A percentile compares a stretch with the other conserved stretches of the same genome.
phyloP scores from a whole-genome alignment of 2,113 vertebrate genomes.

The Delphinapterus leucas region DNA sequence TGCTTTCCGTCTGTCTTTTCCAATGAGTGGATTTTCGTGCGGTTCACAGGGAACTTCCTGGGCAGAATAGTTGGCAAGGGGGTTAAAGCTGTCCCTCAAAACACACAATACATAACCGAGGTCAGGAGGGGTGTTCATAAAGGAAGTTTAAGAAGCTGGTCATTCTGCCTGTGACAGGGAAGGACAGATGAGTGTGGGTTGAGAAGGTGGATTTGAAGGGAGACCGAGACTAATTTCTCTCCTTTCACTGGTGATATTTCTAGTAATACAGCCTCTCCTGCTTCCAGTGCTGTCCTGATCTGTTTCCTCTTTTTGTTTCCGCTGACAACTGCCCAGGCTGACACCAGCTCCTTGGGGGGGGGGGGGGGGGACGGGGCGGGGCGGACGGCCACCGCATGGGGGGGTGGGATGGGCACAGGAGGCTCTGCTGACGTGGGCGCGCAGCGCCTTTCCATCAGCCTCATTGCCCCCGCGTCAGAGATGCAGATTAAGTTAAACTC shows the following conservation, averaged over 20 bases:
- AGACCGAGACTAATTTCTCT: neutral
- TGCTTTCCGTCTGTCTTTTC: slow-evolving; percentile 55
- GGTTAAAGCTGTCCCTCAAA: neutral
- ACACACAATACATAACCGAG: accelerated
- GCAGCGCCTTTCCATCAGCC: neutral
- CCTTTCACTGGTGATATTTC: neutral
- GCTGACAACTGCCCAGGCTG: neutral
- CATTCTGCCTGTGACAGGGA: neutral
- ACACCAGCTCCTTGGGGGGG: neutral
- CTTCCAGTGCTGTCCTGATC: accelerated
- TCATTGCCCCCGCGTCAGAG: accelerated
- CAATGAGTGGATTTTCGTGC: neutral
- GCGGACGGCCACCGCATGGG: accelerated
- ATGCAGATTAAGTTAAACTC: neutral
- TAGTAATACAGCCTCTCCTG: accelerated
- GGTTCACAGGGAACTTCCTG: neutral
- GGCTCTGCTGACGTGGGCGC: accelerated
- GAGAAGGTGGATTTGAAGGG: neutral
- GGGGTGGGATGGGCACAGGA: accelerated
- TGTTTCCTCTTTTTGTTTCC: neutral
- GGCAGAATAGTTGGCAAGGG: neutral
- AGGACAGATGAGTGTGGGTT: neutral
- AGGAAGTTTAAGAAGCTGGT: neutral
- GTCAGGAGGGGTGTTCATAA: neutral
- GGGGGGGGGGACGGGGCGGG: neutral